Percentiles rank a stretch among this genome's conserved stretches.
Conservation (phyloP, 2,888 invertebrate genomes). For the Dendrolimus pini region DNA sequence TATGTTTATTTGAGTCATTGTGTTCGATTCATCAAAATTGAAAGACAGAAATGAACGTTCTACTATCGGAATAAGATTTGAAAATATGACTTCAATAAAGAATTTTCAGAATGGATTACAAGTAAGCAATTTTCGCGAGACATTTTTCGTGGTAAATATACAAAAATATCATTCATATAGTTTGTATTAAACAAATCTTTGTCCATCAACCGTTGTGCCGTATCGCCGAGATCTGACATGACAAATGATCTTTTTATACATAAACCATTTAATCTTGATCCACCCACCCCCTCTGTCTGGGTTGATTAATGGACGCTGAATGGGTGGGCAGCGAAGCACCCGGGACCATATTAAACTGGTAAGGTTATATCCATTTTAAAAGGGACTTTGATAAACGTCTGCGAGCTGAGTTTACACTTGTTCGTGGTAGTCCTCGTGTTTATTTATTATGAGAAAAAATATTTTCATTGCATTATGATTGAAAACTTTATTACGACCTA, state of each 20-base stretch:
- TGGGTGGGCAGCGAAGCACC: slow-evolving; percentile 4
- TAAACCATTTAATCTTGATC: slow-evolving; percentile 32
- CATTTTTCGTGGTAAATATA: no score
- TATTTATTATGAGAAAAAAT: no score
- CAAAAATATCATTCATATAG: slow-evolving; percentile 54
- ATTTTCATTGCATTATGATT: no score
- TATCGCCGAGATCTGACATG: slow-evolving; percentile 66
- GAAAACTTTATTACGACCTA: no score
- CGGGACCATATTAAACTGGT: slow-evolving; percentile 29
- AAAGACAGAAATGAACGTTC: no score
- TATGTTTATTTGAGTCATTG: no score
- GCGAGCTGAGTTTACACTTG: not conserved
- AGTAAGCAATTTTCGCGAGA: no score
- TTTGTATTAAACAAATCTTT: slow-evolving; percentile 56
- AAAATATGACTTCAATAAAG: no score
- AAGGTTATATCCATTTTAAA: slow-evolving; percentile 40
- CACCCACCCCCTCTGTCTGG: slow-evolving; percentile 10
- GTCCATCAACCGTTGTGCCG: slow-evolving; percentile 51
- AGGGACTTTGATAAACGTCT: slow-evolving; percentile 46
- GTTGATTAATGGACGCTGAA: slow-evolving; percentile 5
- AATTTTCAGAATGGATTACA: no score
- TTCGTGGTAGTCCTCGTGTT: slow-evolving; percentile 1
- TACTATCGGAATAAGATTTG: no score
- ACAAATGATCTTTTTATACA: slow-evolving; percentile 53
- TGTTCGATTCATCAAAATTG: no score